Evolutionary conservation across 2,797 vertebrate species (phyloP), one percentile per base, ranked within the genome.

Genomic region (Channallabes apus): DNA sequence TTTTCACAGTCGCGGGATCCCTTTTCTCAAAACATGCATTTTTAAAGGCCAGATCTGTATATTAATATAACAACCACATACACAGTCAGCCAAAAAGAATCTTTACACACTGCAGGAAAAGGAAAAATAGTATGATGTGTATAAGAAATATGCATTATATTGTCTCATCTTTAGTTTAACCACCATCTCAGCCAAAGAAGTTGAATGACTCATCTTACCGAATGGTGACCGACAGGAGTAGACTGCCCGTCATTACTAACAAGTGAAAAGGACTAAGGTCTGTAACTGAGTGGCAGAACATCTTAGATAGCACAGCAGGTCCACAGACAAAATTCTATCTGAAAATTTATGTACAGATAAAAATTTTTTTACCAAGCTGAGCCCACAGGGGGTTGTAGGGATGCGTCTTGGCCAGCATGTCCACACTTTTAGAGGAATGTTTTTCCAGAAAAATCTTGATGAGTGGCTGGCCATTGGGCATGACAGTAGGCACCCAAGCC

Each of bases 401-500:
- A 89, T 99, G 97, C 17, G 97, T 98, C 93, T 99, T 99, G 84
- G 97, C 98, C 95, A 99, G 94, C 98, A 99, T 96, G 94, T 99
- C 97, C 69, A 99, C 98, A 14, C 97, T 99, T 91, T 97, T 96
- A 29, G 98, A 99, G 65, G 98, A 99, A 95, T 99, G 98, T 89
- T 99, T 99, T 93, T 99, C 98, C 81, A 99, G 94, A 94, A 99
- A 99, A 91, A 97, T 99, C 90, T 97, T 97, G 90, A 99, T 98
- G 22, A 98, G 98, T 0, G 98, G 98, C 72, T 99, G 98, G 65
- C 98, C 98, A 32, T 99, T 99, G 82, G 98, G 98, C 98, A 99
- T 99, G 87, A 99, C 98, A 0, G 98, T 99, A 84, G 98, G 98
- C n/a, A 99, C 98, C 98, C 98, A 99, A 88, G 98, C 98, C 92